Base-by-base conservation (phyloP, 2,888 invertebrate genomes). In the Spicauda simplicius region DNA sequence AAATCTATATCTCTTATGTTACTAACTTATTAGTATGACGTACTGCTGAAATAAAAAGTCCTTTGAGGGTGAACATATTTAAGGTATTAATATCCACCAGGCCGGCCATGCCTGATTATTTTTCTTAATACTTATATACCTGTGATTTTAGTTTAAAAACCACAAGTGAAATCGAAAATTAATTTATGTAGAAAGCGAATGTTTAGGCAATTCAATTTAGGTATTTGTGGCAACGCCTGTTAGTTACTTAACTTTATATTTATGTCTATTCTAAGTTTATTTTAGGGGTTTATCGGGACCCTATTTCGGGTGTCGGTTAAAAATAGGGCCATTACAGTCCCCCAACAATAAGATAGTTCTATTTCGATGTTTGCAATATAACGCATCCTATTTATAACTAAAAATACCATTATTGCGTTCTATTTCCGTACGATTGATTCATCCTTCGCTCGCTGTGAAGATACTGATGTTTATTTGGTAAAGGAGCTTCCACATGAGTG, bases 371-470 rank as follows among this genome's bases (percentile, higher is more conserved):
- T 7, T 57, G 52, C 50, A 64, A 2, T 30, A 25, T 37, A 69
- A 61, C 64, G 61, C 62, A 56, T 58, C 64, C 67, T 71, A 71
- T 69, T 65, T 67, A 65, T 68, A 68, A 30, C 63, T 45, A 62
- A 54, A 58, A 62, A 62, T 57, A 45, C 45, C 65, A 59, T 65
- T 63, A 68, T 69, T 37, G 4, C 11, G 59, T 64, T 69, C 69
- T 71, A 71, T 71, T 71, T 69, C 59, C 30, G 69, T 45, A 20
- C 68, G 68, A 64, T 71, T 71, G 69, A 71, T 71, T 69, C 52
- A 30, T 20, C 57, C 57, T 56, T 19, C 48, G 33, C 6, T n/a
- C 45, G 45, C 7, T 45, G 14, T 45, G 45, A n/a, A n/a, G n/a
- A n/a, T 45, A 25, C 5, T 37, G 37, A n/a, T n/a, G n/a, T n/a